Percentiles rank a stretch among this genome's conserved stretches.
Conservation (phyloP, 2,113 vertebrate genomes). For the Anguilla rostrata region DNA sequence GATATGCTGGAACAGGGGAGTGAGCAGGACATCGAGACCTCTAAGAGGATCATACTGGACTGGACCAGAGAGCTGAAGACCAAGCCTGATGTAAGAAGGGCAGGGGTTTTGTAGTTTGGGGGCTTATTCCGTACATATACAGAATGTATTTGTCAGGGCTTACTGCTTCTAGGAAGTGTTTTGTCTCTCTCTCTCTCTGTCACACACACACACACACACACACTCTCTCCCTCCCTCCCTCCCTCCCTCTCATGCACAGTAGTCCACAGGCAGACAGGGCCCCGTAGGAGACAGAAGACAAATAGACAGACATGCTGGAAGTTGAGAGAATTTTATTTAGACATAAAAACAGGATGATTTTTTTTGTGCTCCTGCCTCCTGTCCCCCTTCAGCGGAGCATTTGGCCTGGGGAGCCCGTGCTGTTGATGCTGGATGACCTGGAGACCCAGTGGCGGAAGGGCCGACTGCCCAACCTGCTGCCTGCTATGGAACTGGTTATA, state of each 20-base stretch:
- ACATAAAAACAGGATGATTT: background rate
- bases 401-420: constrained; percentile 67
- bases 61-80: constrained; percentile 59
- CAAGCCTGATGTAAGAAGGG: constrained; percentile 55
- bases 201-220: constrained; percentile 28
- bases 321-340: background rate
- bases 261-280: background rate
- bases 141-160: background rate
- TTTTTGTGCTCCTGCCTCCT: background rate
- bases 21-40: constrained; percentile 59
- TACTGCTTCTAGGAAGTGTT: constrained; percentile 8
- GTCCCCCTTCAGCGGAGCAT: constrained; percentile 51
- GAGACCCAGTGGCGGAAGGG: constrained; percentile 74
- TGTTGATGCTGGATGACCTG: constrained; percentile 73
- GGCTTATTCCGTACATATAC: background rate
- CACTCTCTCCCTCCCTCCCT: background rate
- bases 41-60: constrained; percentile 67
- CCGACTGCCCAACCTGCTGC: constrained; percentile 62
- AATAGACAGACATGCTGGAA: no score
- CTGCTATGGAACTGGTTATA: constrained; percentile 69
- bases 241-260: background rate
- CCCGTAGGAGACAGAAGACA: no score
- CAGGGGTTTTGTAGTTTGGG: background rate
- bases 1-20: constrained; percentile 57
- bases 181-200: background rate